Conservation (phyloP, 2,888 invertebrate species). For the Tetropium fuscum region DNA sequence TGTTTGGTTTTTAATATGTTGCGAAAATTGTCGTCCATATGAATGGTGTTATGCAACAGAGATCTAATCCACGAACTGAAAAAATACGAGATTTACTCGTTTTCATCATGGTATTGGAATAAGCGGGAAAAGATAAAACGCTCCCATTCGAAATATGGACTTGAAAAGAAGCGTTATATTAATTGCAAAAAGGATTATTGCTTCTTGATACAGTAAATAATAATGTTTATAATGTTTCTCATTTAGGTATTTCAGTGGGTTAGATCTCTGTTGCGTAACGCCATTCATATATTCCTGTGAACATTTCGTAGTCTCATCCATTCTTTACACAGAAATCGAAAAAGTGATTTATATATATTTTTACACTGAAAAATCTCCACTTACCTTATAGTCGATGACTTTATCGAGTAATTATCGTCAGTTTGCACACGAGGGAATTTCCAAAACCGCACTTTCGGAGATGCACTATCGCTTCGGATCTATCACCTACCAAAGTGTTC, state of each 20-base stretch:
- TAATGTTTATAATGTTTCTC: no score
- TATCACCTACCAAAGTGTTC: constrained; percentile 6
- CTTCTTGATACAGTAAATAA: not conserved
- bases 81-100: not conserved
- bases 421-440: not conserved
- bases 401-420: no score
- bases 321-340: no score
- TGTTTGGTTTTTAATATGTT: no score
- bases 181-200: not conserved
- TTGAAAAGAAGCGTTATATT: not conserved
- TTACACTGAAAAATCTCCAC: no score
- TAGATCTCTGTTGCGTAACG: no score
- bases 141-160: not conserved
- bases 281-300: no score
- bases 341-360: no score
- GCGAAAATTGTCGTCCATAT: no score
- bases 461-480: constrained; percentile 20
- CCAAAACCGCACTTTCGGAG: not conserved
- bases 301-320: no score
- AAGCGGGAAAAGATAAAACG: not conserved
- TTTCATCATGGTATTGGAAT: not conserved
- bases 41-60: not conserved
- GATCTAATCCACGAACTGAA: not conserved
- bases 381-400: no score
- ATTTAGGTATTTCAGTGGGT: no score